These are phyloP conservation scores for Drosophila lini DNA, from an alignment of 1,140 invertebrate species.

Conservation along the genomic window DNA sequence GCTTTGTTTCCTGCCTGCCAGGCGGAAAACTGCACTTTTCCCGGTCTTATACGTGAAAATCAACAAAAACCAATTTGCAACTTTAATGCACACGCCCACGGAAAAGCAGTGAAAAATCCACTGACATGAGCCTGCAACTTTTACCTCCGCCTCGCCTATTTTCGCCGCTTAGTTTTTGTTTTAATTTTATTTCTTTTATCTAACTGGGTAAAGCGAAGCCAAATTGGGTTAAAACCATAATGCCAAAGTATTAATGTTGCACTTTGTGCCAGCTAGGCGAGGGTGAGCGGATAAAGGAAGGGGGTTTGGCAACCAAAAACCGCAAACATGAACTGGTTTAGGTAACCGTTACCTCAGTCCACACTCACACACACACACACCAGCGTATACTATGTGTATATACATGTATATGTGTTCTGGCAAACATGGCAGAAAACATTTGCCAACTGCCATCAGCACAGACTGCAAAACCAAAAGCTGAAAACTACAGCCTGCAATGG, in stretches of 20 bases:
- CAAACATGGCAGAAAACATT: slow-evolving; percentile 56
- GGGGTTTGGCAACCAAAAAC: slow-evolving; percentile 25
- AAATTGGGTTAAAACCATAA: slow-evolving; percentile 78
- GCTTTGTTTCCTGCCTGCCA: slow-evolving; percentile 34
- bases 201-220: slow-evolving; percentile 45
- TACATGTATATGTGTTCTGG: slow-evolving; percentile 16
- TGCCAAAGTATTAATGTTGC: slow-evolving; percentile 73
- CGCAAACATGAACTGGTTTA: slow-evolving; percentile 51
- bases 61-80: slow-evolving; percentile 65
- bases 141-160: slow-evolving; percentile 20
- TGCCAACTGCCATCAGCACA: slow-evolving; percentile 53
- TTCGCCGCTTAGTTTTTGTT: slow-evolving; percentile 12
- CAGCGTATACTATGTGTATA: not conserved
- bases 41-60: slow-evolving; percentile 33
- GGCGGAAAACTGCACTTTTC: slow-evolving; percentile 31
- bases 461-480: slow-evolving; percentile 23
- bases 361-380: slow-evolving; percentile 19
- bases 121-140: slow-evolving; percentile 42
- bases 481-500: slow-evolving; percentile 26
- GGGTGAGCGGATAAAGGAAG: not conserved
- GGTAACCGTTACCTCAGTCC: slow-evolving; percentile 31
- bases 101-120: slow-evolving; percentile 43
- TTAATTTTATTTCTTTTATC: slow-evolving; percentile 30
- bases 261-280: slow-evolving; percentile 12
- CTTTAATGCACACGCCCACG: slow-evolving; percentile 42